phyloP scores from a whole-genome alignment of 1,140 invertebrate species.

The Hyles euphorbiae region DNA sequence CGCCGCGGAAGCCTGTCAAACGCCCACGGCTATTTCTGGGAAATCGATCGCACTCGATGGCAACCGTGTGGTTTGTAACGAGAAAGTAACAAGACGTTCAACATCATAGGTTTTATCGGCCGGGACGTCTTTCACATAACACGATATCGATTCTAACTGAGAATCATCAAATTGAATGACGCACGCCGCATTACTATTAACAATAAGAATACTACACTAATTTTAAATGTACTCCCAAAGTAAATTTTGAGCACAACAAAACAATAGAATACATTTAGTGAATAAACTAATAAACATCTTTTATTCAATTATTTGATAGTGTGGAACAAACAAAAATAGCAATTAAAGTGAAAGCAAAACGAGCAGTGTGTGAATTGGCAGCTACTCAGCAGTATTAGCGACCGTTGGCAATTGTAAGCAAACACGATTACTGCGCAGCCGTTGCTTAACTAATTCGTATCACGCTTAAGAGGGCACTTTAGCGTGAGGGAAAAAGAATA shows the following conservation, averaged over 20 bases:
- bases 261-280: neutral
- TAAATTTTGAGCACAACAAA: neutral
- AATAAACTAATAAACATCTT: too few species aligned
- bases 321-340: conserved; percentile 28
- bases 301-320: conserved; percentile 15
- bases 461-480: conserved; percentile 43
- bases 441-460: conserved; percentile 62
- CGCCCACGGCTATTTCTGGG: conserved; percentile 52
- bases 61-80: too few species aligned
- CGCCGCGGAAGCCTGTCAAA: conserved; percentile 32
- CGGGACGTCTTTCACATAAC: too few species aligned
- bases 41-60: conserved; percentile 46
- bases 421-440: conserved; percentile 46
- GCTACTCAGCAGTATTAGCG: conserved; percentile 42
- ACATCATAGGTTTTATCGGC: conserved; percentile 15
- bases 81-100: conserved; percentile 21
- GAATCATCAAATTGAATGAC: too few species aligned
- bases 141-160: too few species aligned
- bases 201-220: too few species aligned
- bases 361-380: conserved; percentile 47
- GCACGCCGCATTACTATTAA: too few species aligned
- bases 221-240: too few species aligned
- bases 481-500: conserved; percentile 40
- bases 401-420: conserved; percentile 60
- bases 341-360: conserved; percentile 45